Evolutionary conservation across 2,888 invertebrate species (phyloP).

Genomic region (Plusia festucae): DNA sequence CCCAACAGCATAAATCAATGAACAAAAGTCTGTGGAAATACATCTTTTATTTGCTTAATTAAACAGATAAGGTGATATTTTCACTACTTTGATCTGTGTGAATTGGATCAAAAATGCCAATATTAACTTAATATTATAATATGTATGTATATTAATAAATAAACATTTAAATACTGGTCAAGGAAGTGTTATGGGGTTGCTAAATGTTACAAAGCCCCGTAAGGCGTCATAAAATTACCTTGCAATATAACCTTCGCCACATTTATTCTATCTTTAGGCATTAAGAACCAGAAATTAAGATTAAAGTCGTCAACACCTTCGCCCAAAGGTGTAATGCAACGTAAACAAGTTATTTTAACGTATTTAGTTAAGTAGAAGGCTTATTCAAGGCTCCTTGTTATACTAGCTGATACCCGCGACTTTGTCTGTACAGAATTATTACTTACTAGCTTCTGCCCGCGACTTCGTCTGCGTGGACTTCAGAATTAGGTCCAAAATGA

Average conservation of each 20-base stretch:
- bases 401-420: no score
- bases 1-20: no score
- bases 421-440: no score
- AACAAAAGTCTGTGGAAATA: no score
- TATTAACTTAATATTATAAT: not conserved
- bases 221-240: constrained; percentile 36
- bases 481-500: no score
- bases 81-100: no score
- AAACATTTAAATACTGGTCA: not conserved
- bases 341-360: not conserved
- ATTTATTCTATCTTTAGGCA: constrained; percentile 18
- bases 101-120: not conserved
- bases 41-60: no score
- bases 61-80: no score
- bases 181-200: constrained; percentile 3
- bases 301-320: constrained; percentile 26
- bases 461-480: no score
- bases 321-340: constrained; percentile 18
- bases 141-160: no score
- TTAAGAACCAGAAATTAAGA: constrained; percentile 11
- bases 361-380: not conserved
- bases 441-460: no score
- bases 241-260: not conserved
- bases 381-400: constrained; percentile 4
- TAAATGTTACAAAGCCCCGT: constrained; percentile 12